Evolutionary conservation across 1,140 invertebrate genomes (phyloP).

Genomic region (Maconellicoccus hirsutus): DNA sequence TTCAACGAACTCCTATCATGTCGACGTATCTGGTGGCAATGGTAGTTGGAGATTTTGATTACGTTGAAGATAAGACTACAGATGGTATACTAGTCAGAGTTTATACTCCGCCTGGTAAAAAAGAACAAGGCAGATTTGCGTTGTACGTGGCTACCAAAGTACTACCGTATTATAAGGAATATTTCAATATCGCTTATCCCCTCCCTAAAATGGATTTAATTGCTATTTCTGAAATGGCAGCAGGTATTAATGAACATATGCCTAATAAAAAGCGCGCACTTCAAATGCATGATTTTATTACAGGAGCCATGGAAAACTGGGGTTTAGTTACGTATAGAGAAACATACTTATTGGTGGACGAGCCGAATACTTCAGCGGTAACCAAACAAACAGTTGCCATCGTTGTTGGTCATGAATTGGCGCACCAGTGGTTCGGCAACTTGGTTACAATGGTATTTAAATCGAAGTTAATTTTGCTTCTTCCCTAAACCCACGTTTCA

Average conservation of each 20-base stretch:
- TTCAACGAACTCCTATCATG: conserved; percentile 85
- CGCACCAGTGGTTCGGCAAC: conserved; percentile 83
- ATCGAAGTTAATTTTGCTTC: too few species aligned
- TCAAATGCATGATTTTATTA: conserved; percentile 6
- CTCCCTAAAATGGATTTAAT: conserved; percentile 92
- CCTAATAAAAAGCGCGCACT: background rate
- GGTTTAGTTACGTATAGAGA: conserved; percentile 73
- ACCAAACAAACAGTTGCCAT: conserved; percentile 77
- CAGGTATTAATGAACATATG: conserved; percentile 37
- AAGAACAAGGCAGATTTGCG: conserved; percentile 84
- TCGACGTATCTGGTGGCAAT: conserved; percentile 90
- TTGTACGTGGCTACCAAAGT: conserved; percentile 74
- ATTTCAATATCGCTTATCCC: conserved; percentile 90
- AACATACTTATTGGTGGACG: conserved; percentile 70
- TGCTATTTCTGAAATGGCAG: conserved; percentile 83
- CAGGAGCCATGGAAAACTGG: conserved; percentile 95
- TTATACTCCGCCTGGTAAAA: conserved; percentile 84
- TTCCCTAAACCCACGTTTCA: too few species aligned
- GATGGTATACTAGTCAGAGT: conserved; percentile 79
- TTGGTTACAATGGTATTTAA: conserved; percentile 64
- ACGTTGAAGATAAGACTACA: conserved; percentile 63
- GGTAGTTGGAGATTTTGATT: conserved; percentile 89
- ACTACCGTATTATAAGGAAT: conserved; percentile 84
- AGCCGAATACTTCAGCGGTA: conserved; percentile 66
- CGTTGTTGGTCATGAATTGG: conserved; percentile 77